Base-by-base conservation (phyloP, 2,888 invertebrate genomes). In the Cephonodes hylas region DNA sequence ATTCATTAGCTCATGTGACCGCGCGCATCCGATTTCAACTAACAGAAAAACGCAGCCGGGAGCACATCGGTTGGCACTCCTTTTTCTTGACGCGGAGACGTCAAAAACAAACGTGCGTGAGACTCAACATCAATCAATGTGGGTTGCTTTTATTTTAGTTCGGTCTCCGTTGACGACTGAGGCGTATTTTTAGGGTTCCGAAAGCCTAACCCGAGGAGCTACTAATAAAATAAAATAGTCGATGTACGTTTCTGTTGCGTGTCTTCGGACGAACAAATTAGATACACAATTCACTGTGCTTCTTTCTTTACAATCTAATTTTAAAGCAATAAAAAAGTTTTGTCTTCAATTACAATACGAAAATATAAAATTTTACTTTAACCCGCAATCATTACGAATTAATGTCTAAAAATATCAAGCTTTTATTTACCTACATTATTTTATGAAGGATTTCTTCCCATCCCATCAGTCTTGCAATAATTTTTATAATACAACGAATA, bases 91-190 rank as follows among this genome's bases (percentile, higher is more conserved):
- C 83, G 79, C 78, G 74, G 73, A 75, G 73, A 81, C 75, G 89
- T 91, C 91, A 90, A 85, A 89, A 86, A 85, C 86, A 79, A 84
- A 79, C 83, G 85, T 77, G 82, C 83, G 81, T 84, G 85, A 79
- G 80, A 83, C 84, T 77, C 75, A 79, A 84, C 88, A 90, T 91
- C 89, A 89, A 90, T 91, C 89, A 89, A 86, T 85, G 80, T 83
- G 74, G 81, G 80, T 74, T 80, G 76, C 71, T 79, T 83, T 84
- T 88, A 89, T 91, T 89, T 89, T 83, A 76, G 76, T 81, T 77
- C 72, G 69, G 73, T 73, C 78, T 72, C 76, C 74, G 77, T 75
- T 76, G 79, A 79, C 79, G 71, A 82, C 73, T 66, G 71, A 69
- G 71, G 73, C 66, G 67, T 70, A 73, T 75, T 77, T 76, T 78